phyloP scores from a whole-genome alignment of 1,140 invertebrate species.

The Panulirus ornatus region DNA sequence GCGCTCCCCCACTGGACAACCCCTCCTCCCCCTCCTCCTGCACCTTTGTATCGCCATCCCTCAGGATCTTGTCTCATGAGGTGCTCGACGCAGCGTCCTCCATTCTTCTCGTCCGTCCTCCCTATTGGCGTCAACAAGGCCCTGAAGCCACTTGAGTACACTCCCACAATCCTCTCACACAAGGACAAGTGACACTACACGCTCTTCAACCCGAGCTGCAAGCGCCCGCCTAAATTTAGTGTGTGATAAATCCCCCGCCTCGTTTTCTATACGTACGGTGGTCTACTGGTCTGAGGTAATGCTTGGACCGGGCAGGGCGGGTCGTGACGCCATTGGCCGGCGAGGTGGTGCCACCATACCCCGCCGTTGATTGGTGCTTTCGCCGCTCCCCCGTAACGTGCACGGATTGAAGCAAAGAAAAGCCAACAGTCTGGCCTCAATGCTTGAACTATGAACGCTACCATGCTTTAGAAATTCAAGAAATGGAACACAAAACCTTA shows the following conservation, averaged over 20 bases:
- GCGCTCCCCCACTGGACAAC: background rate
- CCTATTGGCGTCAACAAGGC: constrained; percentile 10
- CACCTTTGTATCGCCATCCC: background rate
- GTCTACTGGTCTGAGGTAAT: background rate
- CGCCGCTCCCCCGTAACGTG: background rate
- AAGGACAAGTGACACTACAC: constrained; percentile 13
- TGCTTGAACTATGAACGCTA: background rate
- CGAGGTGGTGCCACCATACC: background rate
- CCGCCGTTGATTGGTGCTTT: background rate
- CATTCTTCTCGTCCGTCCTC: constrained; percentile 8
- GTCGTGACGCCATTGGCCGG: background rate
- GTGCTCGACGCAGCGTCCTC: background rate
- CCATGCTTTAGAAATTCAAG: background rate
- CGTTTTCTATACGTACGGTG: background rate
- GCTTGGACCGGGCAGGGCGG: background rate
- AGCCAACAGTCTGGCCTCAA: background rate
- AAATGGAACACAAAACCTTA: background rate
- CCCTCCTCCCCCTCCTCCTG: background rate
- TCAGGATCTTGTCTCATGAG: constrained; percentile 1
- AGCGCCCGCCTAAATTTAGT: background rate
- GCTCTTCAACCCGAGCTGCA: background rate
- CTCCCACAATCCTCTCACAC: background rate
- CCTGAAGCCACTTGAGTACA: background rate
- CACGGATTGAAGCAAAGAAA: background rate
- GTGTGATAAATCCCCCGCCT: background rate